Conservation (phyloP, 2,888 invertebrate species). For the Dynastes tityus region DNA sequence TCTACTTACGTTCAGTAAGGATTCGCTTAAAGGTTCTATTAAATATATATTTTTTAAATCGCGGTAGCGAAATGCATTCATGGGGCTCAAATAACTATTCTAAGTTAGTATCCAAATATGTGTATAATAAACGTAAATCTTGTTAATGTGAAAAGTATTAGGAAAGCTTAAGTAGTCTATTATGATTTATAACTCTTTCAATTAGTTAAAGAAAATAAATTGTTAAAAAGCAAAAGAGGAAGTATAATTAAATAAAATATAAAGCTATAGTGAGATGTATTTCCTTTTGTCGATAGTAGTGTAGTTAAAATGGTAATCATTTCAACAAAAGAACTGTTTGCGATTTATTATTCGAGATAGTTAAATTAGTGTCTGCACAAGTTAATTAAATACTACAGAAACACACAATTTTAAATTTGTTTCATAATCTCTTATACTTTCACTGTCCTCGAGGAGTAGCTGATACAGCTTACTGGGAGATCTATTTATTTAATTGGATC, state of each 20-base stretch:
- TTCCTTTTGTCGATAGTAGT: conserved; percentile 24
- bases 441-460: too few species aligned
- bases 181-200: conserved; percentile 17
- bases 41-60: neutral
- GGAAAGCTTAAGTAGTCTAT: conserved; percentile 1
- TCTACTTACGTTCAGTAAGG: neutral
- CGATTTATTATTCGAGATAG: neutral
- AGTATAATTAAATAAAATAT: neutral
- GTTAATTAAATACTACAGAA: too few species aligned
- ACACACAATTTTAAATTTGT: too few species aligned
- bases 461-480: too few species aligned
- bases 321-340: neutral
- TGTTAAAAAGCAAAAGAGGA: conserved; percentile 19
- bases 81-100: neutral
- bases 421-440: too few species aligned
- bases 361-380: neutral
- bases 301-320: conserved; percentile 4
- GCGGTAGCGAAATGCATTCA: neutral
- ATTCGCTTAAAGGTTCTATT: conserved; percentile 1
- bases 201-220: conserved; percentile 15
- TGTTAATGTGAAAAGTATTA: neutral
- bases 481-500: too few species aligned
- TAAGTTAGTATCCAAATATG: neutral
- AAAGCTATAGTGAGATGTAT: conserved; percentile 36
- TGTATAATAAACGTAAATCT: neutral